Base-by-base conservation (phyloP, 1,140 invertebrate genomes). In the Microvelia longipes region DNA sequence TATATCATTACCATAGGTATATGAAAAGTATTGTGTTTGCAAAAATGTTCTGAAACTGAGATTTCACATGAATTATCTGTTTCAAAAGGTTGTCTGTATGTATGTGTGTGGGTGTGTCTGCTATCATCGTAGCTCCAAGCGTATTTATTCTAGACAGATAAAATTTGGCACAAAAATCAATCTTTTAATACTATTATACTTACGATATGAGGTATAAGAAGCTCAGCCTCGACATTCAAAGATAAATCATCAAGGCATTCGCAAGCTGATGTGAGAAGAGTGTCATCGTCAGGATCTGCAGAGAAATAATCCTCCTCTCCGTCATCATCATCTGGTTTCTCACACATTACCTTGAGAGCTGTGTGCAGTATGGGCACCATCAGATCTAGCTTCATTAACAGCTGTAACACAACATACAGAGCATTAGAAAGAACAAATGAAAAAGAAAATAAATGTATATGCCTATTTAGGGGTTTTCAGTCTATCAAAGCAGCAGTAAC, bases 181-280 rank as follows among this genome's bases (percentile, higher is more conserved):
- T n/a, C n/a, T n/a, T n/a, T n/a, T n/a, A n/a, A n/a, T n/a, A n/a
- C n/a, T n/a, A n/a, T n/a, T n/a, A n/a, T n/a, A n/a, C n/a, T 80
- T 80, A 90, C 84, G 77, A 92, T 77, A 73, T 85, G 84, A 14
- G 87, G 85, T 69, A 93, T 82, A 14, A 92, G 78, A 76, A 89
- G 90, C 63, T 91, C 88, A 5, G 91, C 87, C 2, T 90, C 87
- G 29, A 92, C 80, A 79, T 91, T 83, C 1, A 91, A 78, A 11
- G 90, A 89, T 74, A 92, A 81, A n/a, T 85, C 77, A 79, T 92
- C 89, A 28, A 93, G 79, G 13, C 89, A 87, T 81, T 90, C 88
- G 0, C 86, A 84, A 2, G 88, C 89, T 73, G 85, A 83, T 2
- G 86, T 85, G 25, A 85, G 80, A 1, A 87, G 84, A 29, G 82